phyloP scores from a whole-genome alignment of 2,113 vertebrate genomes.

The Gadus chalcogrammus region DNA sequence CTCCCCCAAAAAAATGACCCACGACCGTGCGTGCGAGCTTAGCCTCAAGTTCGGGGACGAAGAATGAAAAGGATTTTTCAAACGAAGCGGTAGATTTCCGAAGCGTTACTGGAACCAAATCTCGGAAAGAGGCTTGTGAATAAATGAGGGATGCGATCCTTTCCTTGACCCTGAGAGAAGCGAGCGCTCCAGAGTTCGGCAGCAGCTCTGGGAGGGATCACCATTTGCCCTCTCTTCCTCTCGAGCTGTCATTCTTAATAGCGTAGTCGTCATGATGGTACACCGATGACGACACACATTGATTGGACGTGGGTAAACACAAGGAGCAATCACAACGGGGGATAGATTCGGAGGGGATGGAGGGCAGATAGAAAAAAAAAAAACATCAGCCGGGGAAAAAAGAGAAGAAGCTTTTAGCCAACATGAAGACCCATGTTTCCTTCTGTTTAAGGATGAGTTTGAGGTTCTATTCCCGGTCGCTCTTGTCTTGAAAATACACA shows the following conservation, averaged over 20 bases:
- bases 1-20: neutral
- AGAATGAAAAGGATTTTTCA: too few species aligned
- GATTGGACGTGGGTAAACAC: slow-evolving; percentile 90
- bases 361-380: slow-evolving; percentile 73
- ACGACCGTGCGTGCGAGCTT: slow-evolving; percentile 26
- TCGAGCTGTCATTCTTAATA: slow-evolving; percentile 94
- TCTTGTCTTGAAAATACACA: too few species aligned
- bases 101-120: too few species aligned
- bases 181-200: slow-evolving; percentile 79
- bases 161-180: slow-evolving; percentile 85
- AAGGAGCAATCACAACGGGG: slow-evolving; percentile 75
- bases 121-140: slow-evolving; percentile 44
- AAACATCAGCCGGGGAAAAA: slow-evolving; percentile 34
- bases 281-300: slow-evolving; percentile 94
- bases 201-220: slow-evolving; percentile 95
- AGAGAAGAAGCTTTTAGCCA: too few species aligned
- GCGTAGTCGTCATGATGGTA: slow-evolving; percentile 90
- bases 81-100: too few species aligned
- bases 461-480: too few species aligned
- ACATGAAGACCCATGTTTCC: too few species aligned
- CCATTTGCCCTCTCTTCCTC: slow-evolving; percentile 93
- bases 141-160: slow-evolving; percentile 63
- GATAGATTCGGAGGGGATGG: slow-evolving; percentile 79
- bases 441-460: too few species aligned
- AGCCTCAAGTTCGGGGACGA: slow-evolving; percentile 1